These are phyloP conservation scores for Cheilosia urbana DNA, from an alignment of 2,888 invertebrate species.

Conservation along the genomic window DNA sequence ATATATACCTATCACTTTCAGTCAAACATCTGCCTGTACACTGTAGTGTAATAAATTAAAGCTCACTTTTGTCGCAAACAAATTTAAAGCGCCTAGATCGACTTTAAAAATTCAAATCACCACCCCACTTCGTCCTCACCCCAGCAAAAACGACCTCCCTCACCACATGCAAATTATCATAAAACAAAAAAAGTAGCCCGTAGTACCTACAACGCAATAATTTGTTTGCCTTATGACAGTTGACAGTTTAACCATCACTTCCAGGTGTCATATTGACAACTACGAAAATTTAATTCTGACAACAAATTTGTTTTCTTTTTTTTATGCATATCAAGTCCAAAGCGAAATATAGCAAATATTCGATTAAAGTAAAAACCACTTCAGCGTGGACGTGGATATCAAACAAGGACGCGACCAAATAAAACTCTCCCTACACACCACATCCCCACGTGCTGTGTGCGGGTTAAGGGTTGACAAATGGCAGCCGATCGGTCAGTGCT, in stretches of 20 bases:
- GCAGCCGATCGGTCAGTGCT: background rate
- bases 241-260: constrained; percentile 53
- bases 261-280: constrained; percentile 45
- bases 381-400: no score
- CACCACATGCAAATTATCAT: background rate
- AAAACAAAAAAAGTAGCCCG: background rate
- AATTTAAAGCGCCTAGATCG: no score
- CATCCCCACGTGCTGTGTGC: background rate
- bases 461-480: no score
- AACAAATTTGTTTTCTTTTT: constrained; percentile 6
- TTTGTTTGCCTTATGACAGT: constrained; percentile 45
- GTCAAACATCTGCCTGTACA: no score
- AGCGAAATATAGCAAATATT: no score
- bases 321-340: background rate
- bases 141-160: background rate
- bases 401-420: background rate
- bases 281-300: constrained; percentile 35
- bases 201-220: background rate
- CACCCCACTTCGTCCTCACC: no score
- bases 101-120: no score
- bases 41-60: no score
- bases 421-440: background rate
- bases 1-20: no score
- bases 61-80: no score
- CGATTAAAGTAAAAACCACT: no score